A percentile compares a stretch with the other conserved stretches of the same genome.
phyloP scores from a whole-genome alignment of 2,113 vertebrate species.

The Emydura subglobosa region DNA sequence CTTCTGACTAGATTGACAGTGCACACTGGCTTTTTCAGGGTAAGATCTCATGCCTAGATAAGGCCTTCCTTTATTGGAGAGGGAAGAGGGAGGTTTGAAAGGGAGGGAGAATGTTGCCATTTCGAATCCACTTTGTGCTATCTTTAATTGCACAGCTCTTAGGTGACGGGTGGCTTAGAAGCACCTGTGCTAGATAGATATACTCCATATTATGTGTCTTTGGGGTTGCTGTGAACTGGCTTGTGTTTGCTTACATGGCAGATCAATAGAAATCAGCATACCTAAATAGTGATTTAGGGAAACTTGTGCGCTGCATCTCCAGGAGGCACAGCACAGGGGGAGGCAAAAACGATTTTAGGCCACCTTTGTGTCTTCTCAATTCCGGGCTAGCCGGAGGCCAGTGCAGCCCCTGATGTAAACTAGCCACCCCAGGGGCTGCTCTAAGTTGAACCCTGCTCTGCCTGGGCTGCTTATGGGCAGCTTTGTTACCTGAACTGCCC shows the following conservation, averaged over 20 bases:
- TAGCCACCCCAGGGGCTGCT: no score
- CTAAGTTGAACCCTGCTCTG: neutral
- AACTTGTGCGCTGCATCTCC: no score
- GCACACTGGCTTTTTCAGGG: neutral
- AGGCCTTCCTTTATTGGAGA: neutral
- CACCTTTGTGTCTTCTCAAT: neutral
- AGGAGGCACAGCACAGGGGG: neutral
- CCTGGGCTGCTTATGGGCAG: neutral
- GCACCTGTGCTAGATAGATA: neutral
- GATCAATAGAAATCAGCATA: neutral
- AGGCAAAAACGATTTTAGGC: neutral
- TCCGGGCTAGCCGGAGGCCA: no score
- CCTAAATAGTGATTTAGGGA: neutral
- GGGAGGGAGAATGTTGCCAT: neutral
- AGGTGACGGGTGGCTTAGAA: neutral
- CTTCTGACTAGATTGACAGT: neutral
- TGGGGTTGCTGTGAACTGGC: neutral
- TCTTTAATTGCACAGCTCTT: neutral
- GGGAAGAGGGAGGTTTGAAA: neutral
- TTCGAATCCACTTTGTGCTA: neutral
- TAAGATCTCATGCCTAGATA: neutral
- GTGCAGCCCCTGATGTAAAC: neutral
- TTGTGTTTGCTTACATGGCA: neutral
- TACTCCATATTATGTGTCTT: neutral
- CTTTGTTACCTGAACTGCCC: neutral